These are phyloP conservation scores for Ophion slaviceki DNA, from an alignment of 2,888 invertebrate genomes.

Conservation along the genomic window DNA sequence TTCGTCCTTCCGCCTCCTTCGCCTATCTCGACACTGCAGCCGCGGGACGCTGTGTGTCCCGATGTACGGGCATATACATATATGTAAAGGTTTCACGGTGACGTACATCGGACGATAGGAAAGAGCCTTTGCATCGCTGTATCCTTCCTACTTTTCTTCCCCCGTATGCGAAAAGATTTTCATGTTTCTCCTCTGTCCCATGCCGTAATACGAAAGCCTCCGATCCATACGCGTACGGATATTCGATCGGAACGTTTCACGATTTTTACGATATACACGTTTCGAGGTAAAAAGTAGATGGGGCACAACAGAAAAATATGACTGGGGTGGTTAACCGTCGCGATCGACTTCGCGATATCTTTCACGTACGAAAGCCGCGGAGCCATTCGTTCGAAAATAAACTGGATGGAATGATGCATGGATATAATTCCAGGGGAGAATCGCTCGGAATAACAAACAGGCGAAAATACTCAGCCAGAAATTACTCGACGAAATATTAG, in stretches of 20 bases:
- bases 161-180: slow-evolving; percentile 30
- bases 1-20: slow-evolving; percentile 5
- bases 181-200: background rate
- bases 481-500: too few species aligned
- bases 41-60: slow-evolving; percentile 5
- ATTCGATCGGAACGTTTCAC: background rate
- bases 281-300: background rate
- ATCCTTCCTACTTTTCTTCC: background rate
- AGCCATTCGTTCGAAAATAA: slow-evolving; percentile 34
- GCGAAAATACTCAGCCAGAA: too few species aligned
- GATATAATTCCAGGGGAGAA: slow-evolving; percentile 4
- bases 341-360: slow-evolving; percentile 44
- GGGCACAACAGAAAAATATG: slow-evolving; percentile 5
- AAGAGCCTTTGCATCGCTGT: slow-evolving; percentile 26
- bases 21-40: slow-evolving; percentile 45
- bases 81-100: slow-evolving; percentile 2
- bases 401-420: slow-evolving; percentile 22
- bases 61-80: slow-evolving; percentile 7
- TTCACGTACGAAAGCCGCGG: slow-evolving; percentile 4
- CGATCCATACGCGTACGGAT: background rate
- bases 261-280: slow-evolving; percentile 10
- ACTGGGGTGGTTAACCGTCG: slow-evolving; percentile 24
- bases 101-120: slow-evolving; percentile 36
- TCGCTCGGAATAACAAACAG: slow-evolving; percentile 42
- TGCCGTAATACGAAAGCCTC: slow-evolving; percentile 23